Percentiles rank a stretch among this genome's conserved stretches.
These are phyloP conservation scores for Trichechus manatus DNA, from an alignment of 2,113 vertebrate genomes.

Conservation along the genomic window DNA sequence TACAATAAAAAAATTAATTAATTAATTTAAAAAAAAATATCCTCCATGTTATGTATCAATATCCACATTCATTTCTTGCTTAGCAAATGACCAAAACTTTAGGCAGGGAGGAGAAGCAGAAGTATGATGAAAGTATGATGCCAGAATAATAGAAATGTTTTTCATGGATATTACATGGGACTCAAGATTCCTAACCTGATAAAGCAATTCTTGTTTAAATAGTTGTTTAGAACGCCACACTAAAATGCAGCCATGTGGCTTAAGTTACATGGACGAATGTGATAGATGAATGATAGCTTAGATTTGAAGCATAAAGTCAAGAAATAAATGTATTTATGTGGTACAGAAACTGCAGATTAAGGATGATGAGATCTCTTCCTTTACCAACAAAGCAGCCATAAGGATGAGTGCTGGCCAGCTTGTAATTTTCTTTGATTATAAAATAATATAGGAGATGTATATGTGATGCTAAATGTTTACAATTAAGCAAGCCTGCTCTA, in stretches of 20 bases:
- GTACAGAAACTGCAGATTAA: background rate
- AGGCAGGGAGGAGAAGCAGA: background rate
- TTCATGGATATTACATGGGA: background rate
- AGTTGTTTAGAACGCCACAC: background rate
- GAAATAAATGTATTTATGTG: background rate
- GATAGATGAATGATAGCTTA: background rate
- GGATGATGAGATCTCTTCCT: background rate
- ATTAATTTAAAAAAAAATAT: background rate
- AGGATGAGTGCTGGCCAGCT: background rate
- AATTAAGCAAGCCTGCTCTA: conserved; percentile 7
- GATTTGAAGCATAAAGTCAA: conserved; percentile 5
- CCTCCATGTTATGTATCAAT: background rate
- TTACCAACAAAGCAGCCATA: background rate
- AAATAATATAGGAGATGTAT: background rate
- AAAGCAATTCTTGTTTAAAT: background rate
- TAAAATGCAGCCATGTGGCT: background rate
- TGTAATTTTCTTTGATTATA: background rate
- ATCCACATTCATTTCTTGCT: background rate
- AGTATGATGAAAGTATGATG: background rate
- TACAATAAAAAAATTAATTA: no score
- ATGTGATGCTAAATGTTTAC: background rate
- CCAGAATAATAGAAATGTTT: background rate
- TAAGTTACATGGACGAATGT: background rate
- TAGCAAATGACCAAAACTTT: background rate
- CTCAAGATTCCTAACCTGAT: background rate